Conservation (phyloP, 2,797 vertebrate genomes). For the Bufotes viridis region DNA sequence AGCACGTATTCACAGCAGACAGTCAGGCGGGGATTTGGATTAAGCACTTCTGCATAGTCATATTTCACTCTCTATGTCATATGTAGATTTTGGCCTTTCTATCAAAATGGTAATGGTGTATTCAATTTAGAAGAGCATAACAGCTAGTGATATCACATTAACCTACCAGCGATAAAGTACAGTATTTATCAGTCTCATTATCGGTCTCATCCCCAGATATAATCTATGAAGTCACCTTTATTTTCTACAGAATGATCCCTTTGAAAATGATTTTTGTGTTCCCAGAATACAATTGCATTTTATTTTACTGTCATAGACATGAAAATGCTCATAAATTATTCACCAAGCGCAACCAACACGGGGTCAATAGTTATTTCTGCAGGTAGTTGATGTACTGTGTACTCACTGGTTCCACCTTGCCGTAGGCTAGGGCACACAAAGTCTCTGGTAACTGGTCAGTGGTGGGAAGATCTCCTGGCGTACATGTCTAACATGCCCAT, state of each 20-base stretch:
- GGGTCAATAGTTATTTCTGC: neutral
- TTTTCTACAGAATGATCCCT: neutral
- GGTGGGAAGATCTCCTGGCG: no score
- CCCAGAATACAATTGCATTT: neutral
- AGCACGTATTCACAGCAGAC: neutral
- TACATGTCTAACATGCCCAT: no score
- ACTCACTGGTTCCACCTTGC: neutral
- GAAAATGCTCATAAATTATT: neutral
- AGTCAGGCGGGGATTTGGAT: slow-evolving; percentile 9
- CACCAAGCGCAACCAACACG: neutral
- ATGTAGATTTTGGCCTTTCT: slow-evolving; percentile 60
- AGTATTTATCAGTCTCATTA: slow-evolving; percentile 37
- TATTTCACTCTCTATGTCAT: slow-evolving; percentile 42
- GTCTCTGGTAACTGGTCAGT: no score
- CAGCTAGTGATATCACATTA: slow-evolving; percentile 31
- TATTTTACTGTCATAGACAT: neutral
- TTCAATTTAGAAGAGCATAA: slow-evolving; percentile 28
- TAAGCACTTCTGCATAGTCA: slow-evolving; percentile 32
- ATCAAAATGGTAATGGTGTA: slow-evolving; percentile 41
- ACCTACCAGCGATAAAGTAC: slow-evolving; percentile 1
- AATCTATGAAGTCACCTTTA: neutral
- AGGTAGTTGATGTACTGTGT: neutral
- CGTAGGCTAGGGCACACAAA: no score
- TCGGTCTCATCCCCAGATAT: slow-evolving; percentile 1
- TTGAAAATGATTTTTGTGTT: neutral